Evolutionary conservation across 2,797 vertebrate genomes (phyloP), one percentile per base, ranked within the genome.

Genomic region (Semotilus atromaculatus): DNA sequence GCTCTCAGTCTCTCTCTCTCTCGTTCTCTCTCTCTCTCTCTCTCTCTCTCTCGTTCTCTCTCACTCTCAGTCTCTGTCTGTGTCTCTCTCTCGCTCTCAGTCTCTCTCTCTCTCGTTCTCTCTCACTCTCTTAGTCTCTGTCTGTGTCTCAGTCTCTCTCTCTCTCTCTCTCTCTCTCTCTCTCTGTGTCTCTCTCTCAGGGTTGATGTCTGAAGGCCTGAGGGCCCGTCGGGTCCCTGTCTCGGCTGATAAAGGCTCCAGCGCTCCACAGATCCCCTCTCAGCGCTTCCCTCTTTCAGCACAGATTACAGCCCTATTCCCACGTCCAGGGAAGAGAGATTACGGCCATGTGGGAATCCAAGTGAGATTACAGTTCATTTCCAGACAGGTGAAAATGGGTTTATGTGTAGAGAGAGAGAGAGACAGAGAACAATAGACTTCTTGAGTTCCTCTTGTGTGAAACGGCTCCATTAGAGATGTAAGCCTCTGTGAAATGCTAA

Each of bases 301-400:
- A 36, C 89, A 89, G 91, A 93, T 94, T 93, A 91, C 67, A 87
- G 84, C 66, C 66, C 86, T 87, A 83, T 88, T 90, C 85, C 86
- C 86, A 19, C 77, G 81, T 84, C 81, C 88, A 88, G 86, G 89
- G 88, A 90, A 88, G 76, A 85, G 85, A 90, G 91, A 94, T 93
- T 92, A 92, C 80, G 74, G 88, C 88, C 89, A 85, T 87, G 85
- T 88, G 83, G 90, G 91, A 93, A 93, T 92, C 89, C 86, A 88
- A 60, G 87, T 90, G 89, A 90, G 91, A 91, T 82, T 77, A 60
- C 55, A 62, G 51, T 48, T 72, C 36, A 66, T 62, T 72, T 83
- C 43, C 53, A 36, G 83, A 10, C 66, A 83, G 80, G 74, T 62
- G 81, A 55, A 87, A 64, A 79, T 48, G n/a, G 53, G n/a, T 36